Evolutionary conservation across 2,797 vertebrate species (phyloP), one percentile per base, ranked within the genome.

Genomic region (Diglossa cyanea): DNA sequence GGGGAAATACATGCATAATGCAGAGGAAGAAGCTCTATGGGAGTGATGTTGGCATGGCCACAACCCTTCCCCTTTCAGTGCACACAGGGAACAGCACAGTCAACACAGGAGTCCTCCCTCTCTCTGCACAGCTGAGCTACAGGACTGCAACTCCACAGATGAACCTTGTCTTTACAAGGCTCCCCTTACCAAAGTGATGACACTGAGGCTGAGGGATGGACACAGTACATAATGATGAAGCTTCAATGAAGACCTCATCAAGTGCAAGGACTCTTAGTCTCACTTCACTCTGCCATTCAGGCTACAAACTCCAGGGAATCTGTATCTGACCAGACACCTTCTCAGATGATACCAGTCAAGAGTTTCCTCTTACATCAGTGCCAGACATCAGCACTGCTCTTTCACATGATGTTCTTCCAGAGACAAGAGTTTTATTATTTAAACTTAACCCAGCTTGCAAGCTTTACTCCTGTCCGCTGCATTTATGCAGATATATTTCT

Each of bases 1-100:
- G 54, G 23, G 54, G 54, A 55, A 88, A 15, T 0, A 1, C 23
- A 15, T 0, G 1, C 28, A n/a, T 0, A 2, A 77, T 0, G 1
- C 9, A 48, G 6, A 86, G 20, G 24, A 83, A 77, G 39, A 77
- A 88, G 25, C 24, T 30, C 12, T 11, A 17, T 6, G 6, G 45
- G 31, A 73, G 20, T 65, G 72, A 48, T 1, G 6, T 21, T 40
- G 60, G 35, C 8, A 25, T 18, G 8, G 40, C 61, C 68, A 10
- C 4, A 5, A 35, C 12, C 33, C 8, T 47, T 35, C 4, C 40
- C 24, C 25, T 67, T n/a, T 24, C 48, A 65, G 19, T 0, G 13
- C 0, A 3, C 25, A 13, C 1, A 1, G 50, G 30, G 26, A 50
- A 20, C 15, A 13, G 42, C 45, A n/a, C 40, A 35, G 16, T 15